Conservation (phyloP, 2,888 invertebrate genomes). For the Marronus borbonicus region DNA sequence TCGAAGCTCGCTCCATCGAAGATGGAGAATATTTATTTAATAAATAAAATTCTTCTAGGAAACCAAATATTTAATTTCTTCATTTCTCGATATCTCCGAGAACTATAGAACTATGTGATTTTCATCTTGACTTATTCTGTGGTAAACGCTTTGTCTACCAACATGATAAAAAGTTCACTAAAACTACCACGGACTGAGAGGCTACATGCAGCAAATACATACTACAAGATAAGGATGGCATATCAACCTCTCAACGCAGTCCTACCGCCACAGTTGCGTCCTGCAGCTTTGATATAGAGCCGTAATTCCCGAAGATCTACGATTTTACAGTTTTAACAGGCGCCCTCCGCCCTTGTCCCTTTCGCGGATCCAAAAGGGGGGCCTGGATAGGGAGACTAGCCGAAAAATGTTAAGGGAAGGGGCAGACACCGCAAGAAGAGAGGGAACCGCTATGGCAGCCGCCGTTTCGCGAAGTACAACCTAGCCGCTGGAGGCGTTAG, state of each 20-base stretch:
- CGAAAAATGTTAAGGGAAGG: neutral
- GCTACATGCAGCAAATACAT: too few relatives aligned
- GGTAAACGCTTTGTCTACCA: too few relatives aligned
- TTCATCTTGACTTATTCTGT: too few relatives aligned
- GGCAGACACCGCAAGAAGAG: neutral
- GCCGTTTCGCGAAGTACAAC: too few relatives aligned
- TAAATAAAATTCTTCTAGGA: too few relatives aligned
- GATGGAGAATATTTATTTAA: too few relatives aligned
- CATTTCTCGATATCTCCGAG: too few relatives aligned
- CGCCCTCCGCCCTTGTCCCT: neutral
- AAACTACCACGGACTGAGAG: too few relatives aligned
- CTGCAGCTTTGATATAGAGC: neutral
- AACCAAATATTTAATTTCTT: too few relatives aligned
- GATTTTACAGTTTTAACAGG: neutral
- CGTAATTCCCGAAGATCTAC: constrained; percentile 10
- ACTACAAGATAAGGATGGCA: neutral
- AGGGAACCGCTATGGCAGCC: neutral
- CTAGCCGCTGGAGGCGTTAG: constrained; percentile 6
- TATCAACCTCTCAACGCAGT: neutral
- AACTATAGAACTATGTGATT: too few relatives aligned
- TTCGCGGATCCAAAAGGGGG: neutral
- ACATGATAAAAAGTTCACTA: too few relatives aligned
- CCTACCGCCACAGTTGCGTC: neutral
- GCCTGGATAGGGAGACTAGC: neutral
- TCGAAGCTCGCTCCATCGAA: too few relatives aligned